These are phyloP conservation scores for Schizaphis graminum DNA, from an alignment of 2,888 invertebrate genomes.

Conservation along the genomic window DNA sequence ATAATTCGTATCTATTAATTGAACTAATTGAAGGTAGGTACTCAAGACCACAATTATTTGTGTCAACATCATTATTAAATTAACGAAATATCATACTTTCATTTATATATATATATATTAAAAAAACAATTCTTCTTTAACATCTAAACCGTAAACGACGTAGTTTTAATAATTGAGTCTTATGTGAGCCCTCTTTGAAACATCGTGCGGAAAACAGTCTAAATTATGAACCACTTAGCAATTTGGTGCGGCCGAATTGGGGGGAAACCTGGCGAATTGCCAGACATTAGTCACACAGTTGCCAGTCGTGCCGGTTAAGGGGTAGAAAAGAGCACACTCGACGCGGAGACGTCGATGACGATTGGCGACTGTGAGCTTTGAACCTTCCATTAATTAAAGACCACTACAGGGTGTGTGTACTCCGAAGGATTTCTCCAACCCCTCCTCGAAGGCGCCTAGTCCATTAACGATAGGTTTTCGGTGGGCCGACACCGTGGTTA, in stretches of 20 bases:
- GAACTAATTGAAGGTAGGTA: neutral
- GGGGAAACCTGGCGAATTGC: constrained; percentile 46
- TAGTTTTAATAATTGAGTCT: constrained; percentile 57
- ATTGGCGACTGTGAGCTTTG: constrained; percentile 53
- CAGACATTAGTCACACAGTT: constrained; percentile 59
- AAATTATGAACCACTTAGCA: constrained; percentile 62
- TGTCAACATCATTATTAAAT: neutral
- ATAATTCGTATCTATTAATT: neutral
- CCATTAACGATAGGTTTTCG: constrained; percentile 43
- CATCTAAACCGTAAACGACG: neutral
- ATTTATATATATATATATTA: neutral
- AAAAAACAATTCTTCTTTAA: neutral
- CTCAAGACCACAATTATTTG: neutral
- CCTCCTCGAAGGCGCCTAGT: constrained; percentile 31
- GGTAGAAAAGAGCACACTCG: neutral
- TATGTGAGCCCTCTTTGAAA: neutral
- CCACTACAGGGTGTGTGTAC: constrained; percentile 18
- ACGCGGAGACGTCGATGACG: constrained; percentile 37
- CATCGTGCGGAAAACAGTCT: constrained; percentile 53
- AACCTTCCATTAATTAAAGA: constrained; percentile 60
- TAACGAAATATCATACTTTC: neutral
- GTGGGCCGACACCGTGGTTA: neutral
- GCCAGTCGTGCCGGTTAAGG: neutral
- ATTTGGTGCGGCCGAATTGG: constrained; percentile 41
- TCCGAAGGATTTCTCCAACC: constrained; percentile 30